Base-by-base conservation (phyloP, 2,888 invertebrate genomes). In the Ornithoptera priamus region DNA sequence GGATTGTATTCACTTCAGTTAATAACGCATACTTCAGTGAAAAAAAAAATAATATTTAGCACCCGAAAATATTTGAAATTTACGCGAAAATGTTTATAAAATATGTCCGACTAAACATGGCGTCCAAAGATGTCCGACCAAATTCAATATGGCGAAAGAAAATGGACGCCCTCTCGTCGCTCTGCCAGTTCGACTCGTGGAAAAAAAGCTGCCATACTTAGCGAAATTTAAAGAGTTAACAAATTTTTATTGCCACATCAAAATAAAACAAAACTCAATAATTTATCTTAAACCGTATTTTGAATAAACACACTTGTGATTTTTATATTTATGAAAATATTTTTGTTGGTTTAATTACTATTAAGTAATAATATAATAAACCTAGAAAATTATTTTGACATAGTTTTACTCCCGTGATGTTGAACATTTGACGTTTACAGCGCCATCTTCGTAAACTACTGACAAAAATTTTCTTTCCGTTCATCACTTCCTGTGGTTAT, bases 81-180 rank as follows among this genome's bases (percentile, higher is more conserved):
- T 93, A 93, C 90, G 90, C 90, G 92, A 93, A 93, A 93, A 93
- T 94, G 94, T 94, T 94, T 94, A 94, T 94, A 94, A 95, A 95
- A 95, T 94, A 95, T 95, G 95, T 94, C 94, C 93, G 95, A 93
- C 93, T 94, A 94, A 94, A 95, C 94, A 95, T 95, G 95, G 95
- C 95, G 94, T 93, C 93, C 93, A 93, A 94, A 94, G 92, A 94
- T 94, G 94, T 94, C 94, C 92, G 94, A 93, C 93, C 90, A 93
- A 92, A 93, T 93, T 92, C 92, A 92, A 92, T 92, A 93, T 93
- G 93, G 93, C 93, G 92, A 88, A 84, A 89, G 90, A 93, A 93
- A 91, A 93, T 93, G 93, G 93, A 93, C 92, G 92, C 93, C 88
- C 84, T 82, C 78, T 80, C 84, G 70, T 74, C 81, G 79, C 72